phyloP scores from a whole-genome alignment of 2,888 invertebrate species.

The Scrobipalpa atriplicella region DNA sequence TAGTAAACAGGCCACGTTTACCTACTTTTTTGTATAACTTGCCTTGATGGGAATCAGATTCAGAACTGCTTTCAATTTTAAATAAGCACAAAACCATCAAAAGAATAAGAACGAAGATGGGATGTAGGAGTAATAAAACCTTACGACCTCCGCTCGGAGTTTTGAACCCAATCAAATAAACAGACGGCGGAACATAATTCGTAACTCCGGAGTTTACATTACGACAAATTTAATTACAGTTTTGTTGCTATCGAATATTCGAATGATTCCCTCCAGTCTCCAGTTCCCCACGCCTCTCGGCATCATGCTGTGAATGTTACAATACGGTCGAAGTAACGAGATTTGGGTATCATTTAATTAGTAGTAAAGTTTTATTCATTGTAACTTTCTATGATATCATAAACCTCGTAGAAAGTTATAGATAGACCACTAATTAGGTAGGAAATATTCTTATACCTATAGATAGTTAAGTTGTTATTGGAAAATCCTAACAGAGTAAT shows the following conservation, averaged over 20 bases:
- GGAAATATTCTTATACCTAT: too few species aligned
- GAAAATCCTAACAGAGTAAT: too few species aligned
- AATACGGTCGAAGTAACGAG: neutral
- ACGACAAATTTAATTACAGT: slow-evolving; percentile 45
- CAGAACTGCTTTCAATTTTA: too few species aligned
- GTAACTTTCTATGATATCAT: too few species aligned
- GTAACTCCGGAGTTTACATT: slow-evolving; percentile 24
- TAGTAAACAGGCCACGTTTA: too few species aligned
- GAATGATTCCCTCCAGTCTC: slow-evolving; percentile 36
- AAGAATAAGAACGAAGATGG: neutral
- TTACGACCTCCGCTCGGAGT: neutral
- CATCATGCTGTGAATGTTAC: slow-evolving; percentile 38
- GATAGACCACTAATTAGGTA: too few species aligned
- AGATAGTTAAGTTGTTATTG: too few species aligned
- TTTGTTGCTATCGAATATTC: slow-evolving; percentile 42
- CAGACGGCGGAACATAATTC: slow-evolving; percentile 19
- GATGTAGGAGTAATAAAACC: neutral
- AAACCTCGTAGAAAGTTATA: too few species aligned
- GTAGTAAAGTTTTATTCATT: neutral
- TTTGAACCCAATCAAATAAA: slow-evolving; percentile 21
- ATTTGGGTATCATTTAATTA: neutral
- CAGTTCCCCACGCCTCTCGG: slow-evolving; percentile 28
- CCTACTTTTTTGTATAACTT: too few species aligned
- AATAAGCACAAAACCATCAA: too few species aligned
- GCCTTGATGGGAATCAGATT: too few species aligned